Evolutionary conservation across 2,797 vertebrate genomes (phyloP).

Genomic region (Cynopterus sphinx): DNA sequence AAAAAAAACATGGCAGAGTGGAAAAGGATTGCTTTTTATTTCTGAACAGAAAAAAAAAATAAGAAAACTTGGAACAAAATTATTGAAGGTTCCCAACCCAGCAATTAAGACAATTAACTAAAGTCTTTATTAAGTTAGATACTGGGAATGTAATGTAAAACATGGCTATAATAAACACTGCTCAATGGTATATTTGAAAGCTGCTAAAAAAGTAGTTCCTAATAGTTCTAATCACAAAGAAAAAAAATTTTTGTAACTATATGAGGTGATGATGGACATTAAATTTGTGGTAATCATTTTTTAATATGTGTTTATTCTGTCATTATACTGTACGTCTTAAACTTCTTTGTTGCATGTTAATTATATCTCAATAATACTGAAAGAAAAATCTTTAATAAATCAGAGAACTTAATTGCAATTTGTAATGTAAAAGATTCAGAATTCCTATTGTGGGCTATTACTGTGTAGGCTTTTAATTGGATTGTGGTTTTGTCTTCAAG

Average conservation of each 20-base stretch:
- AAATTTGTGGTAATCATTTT: not conserved
- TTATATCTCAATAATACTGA: not conserved
- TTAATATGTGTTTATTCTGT: not conserved
- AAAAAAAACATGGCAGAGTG: not conserved
- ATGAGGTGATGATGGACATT: not conserved
- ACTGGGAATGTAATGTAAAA: not conserved
- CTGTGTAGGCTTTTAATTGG: not conserved
- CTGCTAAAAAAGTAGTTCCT: not conserved
- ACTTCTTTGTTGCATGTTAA: not conserved
- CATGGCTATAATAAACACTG: not conserved
- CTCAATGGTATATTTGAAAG: not conserved
- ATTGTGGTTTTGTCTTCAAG: not conserved
- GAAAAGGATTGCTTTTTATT: constrained; percentile 26
- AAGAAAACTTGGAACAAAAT: not conserved
- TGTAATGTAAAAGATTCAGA: constrained; percentile 22
- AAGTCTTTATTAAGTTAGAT: constrained; percentile 20
- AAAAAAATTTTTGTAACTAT: not conserved
- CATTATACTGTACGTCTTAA: not conserved
- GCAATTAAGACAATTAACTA: constrained; percentile 20
- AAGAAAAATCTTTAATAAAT: not conserved
- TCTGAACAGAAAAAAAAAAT: not conserved
- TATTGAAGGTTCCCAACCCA: not conserved
- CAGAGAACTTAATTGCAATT: constrained; percentile 54
- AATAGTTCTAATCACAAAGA: not conserved
- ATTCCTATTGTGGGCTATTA: not conserved